A percentile compares a stretch with the other conserved stretches of the same genome.
Evolutionary conservation across 2,113 vertebrate species (phyloP).

Genomic region (Thamnophis sirtalis): DNA sequence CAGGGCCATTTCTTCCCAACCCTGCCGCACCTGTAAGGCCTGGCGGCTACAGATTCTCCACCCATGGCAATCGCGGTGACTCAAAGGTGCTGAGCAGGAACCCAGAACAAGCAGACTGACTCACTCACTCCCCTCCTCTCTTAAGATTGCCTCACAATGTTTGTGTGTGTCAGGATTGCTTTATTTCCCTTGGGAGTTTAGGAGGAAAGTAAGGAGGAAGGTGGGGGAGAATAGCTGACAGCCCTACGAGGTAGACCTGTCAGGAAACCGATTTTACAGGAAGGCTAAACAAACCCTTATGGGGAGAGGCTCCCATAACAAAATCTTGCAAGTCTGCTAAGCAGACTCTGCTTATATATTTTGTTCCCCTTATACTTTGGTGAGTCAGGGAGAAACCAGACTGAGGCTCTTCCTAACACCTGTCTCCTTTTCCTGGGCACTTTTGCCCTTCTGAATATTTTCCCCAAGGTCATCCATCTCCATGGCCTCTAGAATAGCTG

Average conservation of each 20-base stretch:
- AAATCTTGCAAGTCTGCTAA: no score
- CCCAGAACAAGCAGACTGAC: neutral
- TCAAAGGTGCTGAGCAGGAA: neutral
- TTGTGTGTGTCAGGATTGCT: neutral
- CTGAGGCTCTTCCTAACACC: neutral
- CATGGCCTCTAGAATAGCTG: neutral
- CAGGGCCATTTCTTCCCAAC: neutral
- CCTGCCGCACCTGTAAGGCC: neutral
- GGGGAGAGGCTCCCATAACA: neutral
- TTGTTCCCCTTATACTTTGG: neutral
- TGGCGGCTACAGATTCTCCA: neutral
- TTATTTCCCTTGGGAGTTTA: neutral
- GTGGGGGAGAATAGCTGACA: neutral
- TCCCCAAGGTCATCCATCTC: neutral
- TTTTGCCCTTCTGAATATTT: neutral
- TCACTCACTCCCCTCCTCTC: constrained; percentile 12
- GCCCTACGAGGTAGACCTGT: neutral
- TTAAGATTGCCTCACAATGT: neutral
- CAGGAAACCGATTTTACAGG: neutral
- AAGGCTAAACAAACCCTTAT: neutral
- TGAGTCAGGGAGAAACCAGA: neutral
- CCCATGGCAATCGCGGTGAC: neutral
- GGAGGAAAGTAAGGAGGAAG: neutral
- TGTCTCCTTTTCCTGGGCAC: neutral
- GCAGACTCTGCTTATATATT: neutral